Base-by-base conservation (phyloP, 2,113 vertebrate species). In the Vulpes lagopus region DNA sequence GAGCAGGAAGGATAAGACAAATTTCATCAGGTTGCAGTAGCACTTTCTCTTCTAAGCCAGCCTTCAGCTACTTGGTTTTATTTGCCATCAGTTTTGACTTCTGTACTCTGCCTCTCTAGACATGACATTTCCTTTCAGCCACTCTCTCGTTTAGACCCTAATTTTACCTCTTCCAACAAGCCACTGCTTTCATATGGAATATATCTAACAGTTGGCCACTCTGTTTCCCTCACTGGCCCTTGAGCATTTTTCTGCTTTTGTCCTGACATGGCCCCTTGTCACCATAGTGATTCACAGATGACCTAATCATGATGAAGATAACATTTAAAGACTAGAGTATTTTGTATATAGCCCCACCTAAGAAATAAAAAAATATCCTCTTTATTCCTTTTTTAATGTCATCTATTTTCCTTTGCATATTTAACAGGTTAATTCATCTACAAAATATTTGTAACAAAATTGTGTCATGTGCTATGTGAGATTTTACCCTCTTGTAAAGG, bases 361-460 rank as follows among this genome's bases (percentile, higher is more conserved):
- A 87, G 20, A 96, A 59, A 95, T 76, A 62, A 62, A 74, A 90
- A 11, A 90, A 11, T 74, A 87, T 12, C 15, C 5, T 83, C 23
- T 78, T 76, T 30, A 59, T 59, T 86, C 14, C 62, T 87, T 95
- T 88, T 51, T 55, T 5, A 53, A 87, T 49, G 10, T 89, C 15
- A 85, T 22, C 69, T 88, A 35, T 15, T 69, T 88, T 94, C 8
- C 23, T 87, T 95, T 82, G n/a, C 19, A 94, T 53, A 83, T 92
- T 96, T 65, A 93, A n/a, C 19, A 73, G 9, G 1, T 69, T 89
- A 55, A 64, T 49, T 81, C 80, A 27, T 60, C n/a, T 87, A 55
- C 43, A 67, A 85, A 91, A 53, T 83, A 86, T 89, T 91, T 89
- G 1, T 60, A 89, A 89, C 10, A 38, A 57, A 92, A 92, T 92